These are phyloP conservation scores for Neocrepidodera transversa DNA, from an alignment of 2,888 invertebrate species.

Conservation along the genomic window DNA sequence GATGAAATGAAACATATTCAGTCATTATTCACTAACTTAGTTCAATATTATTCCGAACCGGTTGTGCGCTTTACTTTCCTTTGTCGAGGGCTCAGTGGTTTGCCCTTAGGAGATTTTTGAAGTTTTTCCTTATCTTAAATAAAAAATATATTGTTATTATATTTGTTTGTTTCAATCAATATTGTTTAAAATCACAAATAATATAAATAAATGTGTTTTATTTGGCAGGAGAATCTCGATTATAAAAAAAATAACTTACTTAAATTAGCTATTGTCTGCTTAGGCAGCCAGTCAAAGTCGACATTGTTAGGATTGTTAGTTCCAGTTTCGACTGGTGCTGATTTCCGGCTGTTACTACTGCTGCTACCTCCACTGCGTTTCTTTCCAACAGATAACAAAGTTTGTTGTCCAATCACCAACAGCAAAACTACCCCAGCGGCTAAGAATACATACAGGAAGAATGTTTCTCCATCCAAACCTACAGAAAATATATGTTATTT, in stretches of 20 bases:
- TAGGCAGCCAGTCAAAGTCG: conserved; percentile 98
- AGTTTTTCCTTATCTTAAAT: conserved; percentile 54
- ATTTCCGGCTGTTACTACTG: conserved; percentile 64
- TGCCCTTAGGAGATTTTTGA: conserved; percentile 53
- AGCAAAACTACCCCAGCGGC: conserved; percentile 88
- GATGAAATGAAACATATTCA: conserved; percentile 29
- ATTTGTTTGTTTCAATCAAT: too few relatives aligned
- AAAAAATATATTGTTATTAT: conserved; percentile 23
- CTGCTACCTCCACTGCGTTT: conserved; percentile 64
- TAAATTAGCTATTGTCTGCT: conserved; percentile 82
- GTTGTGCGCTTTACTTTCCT: conserved; percentile 79
- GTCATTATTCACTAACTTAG: conserved; percentile 26
- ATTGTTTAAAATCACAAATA: too few relatives aligned
- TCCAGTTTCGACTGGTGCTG: conserved; percentile 82
- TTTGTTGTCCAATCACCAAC: conserved; percentile 88
- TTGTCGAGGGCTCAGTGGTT: conserved; percentile 75
- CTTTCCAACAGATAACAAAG: conserved; percentile 82
- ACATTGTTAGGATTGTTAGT: conserved; percentile 89
- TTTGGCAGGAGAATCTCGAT: too few relatives aligned
- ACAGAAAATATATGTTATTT: conserved; percentile 23
- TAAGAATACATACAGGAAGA: conserved; percentile 96
- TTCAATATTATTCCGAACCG: conserved; percentile 63
- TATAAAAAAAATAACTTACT: too few relatives aligned
- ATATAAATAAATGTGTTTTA: too few relatives aligned
- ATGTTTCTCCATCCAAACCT: conserved; percentile 95